phyloP scores from a whole-genome alignment of 37 sponge, comb jelly and placozoan genomes.

The Chondrosia reniformis region DNA sequence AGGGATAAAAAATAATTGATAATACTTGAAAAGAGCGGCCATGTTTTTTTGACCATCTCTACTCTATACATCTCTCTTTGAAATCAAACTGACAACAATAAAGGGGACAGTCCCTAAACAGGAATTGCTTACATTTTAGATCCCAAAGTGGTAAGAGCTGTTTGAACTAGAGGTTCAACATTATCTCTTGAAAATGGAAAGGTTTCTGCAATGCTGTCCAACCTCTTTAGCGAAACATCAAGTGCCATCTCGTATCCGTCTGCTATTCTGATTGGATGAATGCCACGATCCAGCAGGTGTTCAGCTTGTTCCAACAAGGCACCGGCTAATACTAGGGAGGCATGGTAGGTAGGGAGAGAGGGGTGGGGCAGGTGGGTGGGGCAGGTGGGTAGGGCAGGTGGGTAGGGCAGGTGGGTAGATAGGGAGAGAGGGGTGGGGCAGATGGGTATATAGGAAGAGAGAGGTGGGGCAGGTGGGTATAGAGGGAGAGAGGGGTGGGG shows the following conservation, averaged over 20 bases:
- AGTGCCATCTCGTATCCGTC: slow-evolving; percentile 96
- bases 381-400: neutral
- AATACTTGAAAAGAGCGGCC: too few relatives aligned
- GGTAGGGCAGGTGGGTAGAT: neutral
- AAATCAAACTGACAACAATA: too few relatives aligned
- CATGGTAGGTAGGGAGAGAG: neutral
- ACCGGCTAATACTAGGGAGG: slow-evolving; percentile 86
- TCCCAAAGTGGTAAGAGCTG: slow-evolving; percentile 96
- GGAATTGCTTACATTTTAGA: slow-evolving; percentile 84
- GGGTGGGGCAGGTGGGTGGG: neutral
- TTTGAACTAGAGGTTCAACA: slow-evolving; percentile 82
- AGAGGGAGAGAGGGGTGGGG: too few relatives aligned
- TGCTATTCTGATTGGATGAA: slow-evolving; percentile 93
- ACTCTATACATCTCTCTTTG: too few relatives aligned
- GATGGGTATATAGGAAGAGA: too few relatives aligned
- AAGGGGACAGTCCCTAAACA: too few relatives aligned
- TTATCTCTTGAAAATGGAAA: slow-evolving; percentile 73
- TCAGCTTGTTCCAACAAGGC: slow-evolving; percentile 98
- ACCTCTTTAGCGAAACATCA: slow-evolving; percentile 63
- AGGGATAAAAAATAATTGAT: too few relatives aligned
- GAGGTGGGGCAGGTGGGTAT: too few relatives aligned
- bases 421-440: too few relatives aligned
- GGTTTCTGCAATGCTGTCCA: slow-evolving; percentile 78
- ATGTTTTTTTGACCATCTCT: too few relatives aligned
- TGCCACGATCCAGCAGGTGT: slow-evolving; percentile 87